These are phyloP conservation scores for Thinocorus orbignyianus DNA, from an alignment of 2,113 vertebrate species.

Conservation along the genomic window DNA sequence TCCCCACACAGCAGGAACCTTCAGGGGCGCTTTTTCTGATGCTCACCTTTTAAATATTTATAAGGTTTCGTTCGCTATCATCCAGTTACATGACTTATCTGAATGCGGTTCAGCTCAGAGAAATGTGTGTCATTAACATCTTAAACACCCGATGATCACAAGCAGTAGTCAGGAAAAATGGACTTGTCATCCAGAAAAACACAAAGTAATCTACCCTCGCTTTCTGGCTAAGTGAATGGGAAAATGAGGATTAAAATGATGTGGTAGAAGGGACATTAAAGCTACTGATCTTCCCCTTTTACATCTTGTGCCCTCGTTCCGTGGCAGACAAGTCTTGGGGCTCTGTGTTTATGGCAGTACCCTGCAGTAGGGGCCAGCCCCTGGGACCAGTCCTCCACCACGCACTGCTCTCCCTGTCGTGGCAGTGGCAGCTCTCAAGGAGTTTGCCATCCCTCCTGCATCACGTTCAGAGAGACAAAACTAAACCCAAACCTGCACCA, in stretches of 20 bases:
- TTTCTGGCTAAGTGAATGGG: background rate
- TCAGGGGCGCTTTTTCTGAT: background rate
- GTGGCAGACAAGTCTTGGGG: rapidly evolving
- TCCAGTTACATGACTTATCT: rapidly evolving
- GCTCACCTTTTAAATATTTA: background rate
- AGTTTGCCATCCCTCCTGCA: background rate
- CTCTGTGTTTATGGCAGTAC: background rate
- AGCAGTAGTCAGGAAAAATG: background rate
- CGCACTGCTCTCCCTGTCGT: rapidly evolving
- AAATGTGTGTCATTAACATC: background rate
- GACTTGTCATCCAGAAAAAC: background rate
- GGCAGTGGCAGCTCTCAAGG: rapidly evolving
- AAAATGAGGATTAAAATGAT: background rate
- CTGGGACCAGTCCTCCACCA: background rate
- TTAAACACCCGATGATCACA: background rate
- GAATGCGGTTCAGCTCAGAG: background rate
- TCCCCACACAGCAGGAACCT: background rate
- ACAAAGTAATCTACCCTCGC: background rate
- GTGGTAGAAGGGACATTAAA: background rate
- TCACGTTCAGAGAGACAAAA: too few relatives aligned
- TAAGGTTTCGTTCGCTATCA: background rate
- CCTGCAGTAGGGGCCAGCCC: background rate
- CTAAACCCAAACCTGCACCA: rapidly evolving
- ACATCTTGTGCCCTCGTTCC: rapidly evolving
- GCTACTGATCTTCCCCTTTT: background rate